phyloP scores from a whole-genome alignment of 1,140 invertebrate species.

The Ceratitis capitata region DNA sequence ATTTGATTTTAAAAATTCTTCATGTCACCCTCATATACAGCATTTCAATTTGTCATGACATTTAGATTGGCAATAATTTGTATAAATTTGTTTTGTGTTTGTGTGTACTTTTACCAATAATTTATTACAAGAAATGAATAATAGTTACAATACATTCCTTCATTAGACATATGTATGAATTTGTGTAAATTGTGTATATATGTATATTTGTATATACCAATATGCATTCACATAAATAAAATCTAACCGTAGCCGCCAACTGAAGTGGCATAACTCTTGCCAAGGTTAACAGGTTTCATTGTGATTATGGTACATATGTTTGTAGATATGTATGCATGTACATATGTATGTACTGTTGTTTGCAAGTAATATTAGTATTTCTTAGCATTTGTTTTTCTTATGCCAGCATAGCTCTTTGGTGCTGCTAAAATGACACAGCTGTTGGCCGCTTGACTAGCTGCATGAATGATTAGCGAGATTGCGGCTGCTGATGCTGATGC shows the following conservation, averaged over 20 bases:
- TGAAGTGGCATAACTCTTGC: slow-evolving; percentile 33
- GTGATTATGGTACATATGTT: background rate
- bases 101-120: no score
- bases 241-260: slow-evolving; percentile 25
- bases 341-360: background rate
- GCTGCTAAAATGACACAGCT: background rate
- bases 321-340: background rate
- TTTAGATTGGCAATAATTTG: slow-evolving; percentile 9
- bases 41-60: background rate
- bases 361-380: background rate
- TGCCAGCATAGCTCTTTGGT: background rate
- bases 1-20: background rate
- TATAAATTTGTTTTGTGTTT: background rate
- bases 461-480: background rate
- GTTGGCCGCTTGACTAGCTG: background rate
- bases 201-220: background rate
- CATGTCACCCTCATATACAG: background rate
- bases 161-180: background rate
- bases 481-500: background rate
- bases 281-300: slow-evolving; percentile 28
- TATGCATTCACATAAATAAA: background rate
- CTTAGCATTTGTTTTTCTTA: background rate
- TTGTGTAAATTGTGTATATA: background rate
- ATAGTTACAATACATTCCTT: background rate
- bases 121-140: no score